These are phyloP conservation scores for Magallana nippona DNA, from an alignment of 2,888 invertebrate genomes.

Conservation along the genomic window DNA sequence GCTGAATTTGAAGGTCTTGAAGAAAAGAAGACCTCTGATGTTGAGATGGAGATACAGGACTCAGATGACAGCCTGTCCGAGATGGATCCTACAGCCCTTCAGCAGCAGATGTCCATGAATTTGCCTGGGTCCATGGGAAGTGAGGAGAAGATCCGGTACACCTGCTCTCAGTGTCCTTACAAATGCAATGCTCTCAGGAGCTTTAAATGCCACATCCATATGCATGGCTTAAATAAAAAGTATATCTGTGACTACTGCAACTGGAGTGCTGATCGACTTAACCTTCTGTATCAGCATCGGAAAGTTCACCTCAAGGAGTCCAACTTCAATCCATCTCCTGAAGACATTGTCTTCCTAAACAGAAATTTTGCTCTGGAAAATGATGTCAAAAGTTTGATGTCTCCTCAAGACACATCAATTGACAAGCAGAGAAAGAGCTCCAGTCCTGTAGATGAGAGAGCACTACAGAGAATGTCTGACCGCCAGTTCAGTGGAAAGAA, in stretches of 20 bases:
- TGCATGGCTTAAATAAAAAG: conserved; percentile 70
- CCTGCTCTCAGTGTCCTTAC: conserved; percentile 70
- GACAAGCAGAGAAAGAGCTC: background rate
- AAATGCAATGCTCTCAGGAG: conserved; percentile 67
- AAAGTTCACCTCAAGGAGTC: conserved; percentile 67
- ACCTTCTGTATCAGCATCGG: conserved; percentile 73
- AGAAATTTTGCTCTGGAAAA: conserved; percentile 68
- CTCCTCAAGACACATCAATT: background rate
- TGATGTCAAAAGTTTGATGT: conserved; percentile 35
- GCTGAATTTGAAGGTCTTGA: conserved; percentile 46
- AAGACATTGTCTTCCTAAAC: conserved; percentile 69
- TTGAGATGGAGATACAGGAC: conserved; percentile 36
- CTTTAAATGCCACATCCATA: conserved; percentile 69
- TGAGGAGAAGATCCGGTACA: conserved; percentile 62
- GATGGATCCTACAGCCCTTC: conserved; percentile 50
- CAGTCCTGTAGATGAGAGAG: conserved; percentile 47
- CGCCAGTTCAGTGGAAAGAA: conserved; percentile 54
- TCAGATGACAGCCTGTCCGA: conserved; percentile 53
- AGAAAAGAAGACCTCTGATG: background rate
- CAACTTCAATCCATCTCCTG: conserved; percentile 63
- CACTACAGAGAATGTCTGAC: conserved; percentile 33
- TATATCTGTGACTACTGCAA: conserved; percentile 76
- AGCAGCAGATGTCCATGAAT: conserved; percentile 51
- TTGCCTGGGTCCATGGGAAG: conserved; percentile 43
- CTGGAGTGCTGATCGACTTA: conserved; percentile 74